phyloP scores from a whole-genome alignment of 1,140 invertebrate species.

The Bombus pascuorum region DNA sequence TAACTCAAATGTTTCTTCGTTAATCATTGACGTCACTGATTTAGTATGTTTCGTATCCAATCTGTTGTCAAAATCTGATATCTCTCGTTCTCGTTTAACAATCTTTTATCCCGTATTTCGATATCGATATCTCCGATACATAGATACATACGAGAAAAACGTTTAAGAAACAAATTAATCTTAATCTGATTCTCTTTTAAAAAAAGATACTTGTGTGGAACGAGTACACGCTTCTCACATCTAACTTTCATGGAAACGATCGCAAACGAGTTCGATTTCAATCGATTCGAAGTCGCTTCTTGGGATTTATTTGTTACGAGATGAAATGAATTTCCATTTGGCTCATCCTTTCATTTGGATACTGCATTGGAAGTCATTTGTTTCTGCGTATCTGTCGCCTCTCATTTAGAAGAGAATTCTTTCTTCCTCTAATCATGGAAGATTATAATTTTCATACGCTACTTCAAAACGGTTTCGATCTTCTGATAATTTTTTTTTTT shows the following conservation, averaged over 20 bases:
- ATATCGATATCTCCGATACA: too few relatives aligned
- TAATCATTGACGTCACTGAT: conserved; percentile 10
- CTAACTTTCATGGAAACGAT: not conserved
- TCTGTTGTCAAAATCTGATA: too few relatives aligned
- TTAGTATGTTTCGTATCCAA: not conserved
- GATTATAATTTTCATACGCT: too few relatives aligned
- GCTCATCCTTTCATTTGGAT: not conserved
- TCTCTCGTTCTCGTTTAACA: too few relatives aligned
- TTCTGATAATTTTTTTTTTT: too few relatives aligned
- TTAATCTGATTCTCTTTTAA: not conserved
- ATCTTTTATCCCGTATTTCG: not conserved
- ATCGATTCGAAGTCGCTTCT: not conserved
- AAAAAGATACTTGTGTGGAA: not conserved
- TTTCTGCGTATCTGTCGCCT: not conserved
- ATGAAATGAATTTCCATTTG: not conserved
- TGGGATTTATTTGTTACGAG: not conserved
- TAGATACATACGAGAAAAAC: too few relatives aligned
- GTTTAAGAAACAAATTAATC: not conserved
- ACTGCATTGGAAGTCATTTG: not conserved
- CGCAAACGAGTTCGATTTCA: not conserved
- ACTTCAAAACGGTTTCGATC: too few relatives aligned
- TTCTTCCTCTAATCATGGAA: too few relatives aligned
- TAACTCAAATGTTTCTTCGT: not conserved
- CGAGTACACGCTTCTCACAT: not conserved
- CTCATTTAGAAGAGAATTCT: not conserved